Evolutionary conservation across 2,888 invertebrate species (phyloP).

Genomic region (Hymenopus coronatus): DNA sequence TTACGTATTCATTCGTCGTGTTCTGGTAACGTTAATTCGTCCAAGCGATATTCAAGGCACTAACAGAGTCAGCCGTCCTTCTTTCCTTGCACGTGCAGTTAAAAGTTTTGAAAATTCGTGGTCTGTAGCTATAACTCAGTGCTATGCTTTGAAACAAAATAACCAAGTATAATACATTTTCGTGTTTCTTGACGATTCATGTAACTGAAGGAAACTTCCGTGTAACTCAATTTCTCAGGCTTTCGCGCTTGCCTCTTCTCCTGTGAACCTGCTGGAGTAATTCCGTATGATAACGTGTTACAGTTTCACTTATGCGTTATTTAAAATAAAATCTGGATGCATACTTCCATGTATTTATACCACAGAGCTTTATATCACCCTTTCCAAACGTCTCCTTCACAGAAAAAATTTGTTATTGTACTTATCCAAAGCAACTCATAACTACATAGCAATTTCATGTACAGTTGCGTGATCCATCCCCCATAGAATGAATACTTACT

Average conservation of each 20-base stretch:
- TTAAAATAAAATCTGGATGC: no score
- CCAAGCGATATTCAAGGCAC: background rate
- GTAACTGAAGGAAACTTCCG: background rate
- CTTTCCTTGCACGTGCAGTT: background rate
- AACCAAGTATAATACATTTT: background rate
- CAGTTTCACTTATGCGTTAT: no score
- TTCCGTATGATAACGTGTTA: no score
- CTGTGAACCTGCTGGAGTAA: no score
- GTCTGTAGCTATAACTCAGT: background rate
- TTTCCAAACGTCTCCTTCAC: no score
- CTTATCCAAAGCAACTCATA: no score
- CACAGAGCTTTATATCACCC: no score
- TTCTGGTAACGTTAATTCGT: background rate
- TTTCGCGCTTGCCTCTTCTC: background rate
- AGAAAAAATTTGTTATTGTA: no score
- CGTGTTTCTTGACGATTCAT: background rate
- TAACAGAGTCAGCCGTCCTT: background rate
- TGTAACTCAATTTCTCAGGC: background rate
- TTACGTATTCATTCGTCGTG: background rate
- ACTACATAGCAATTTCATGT: no score
- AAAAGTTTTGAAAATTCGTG: background rate
- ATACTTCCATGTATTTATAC: no score
- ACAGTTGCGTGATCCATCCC: no score
- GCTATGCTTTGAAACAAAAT: background rate
- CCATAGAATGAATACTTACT: no score